A percentile compares a stretch with the other conserved stretches of the same genome.
phyloP scores from a whole-genome alignment of 2,113 vertebrate genomes.

The Nerophis ophidion region DNA sequence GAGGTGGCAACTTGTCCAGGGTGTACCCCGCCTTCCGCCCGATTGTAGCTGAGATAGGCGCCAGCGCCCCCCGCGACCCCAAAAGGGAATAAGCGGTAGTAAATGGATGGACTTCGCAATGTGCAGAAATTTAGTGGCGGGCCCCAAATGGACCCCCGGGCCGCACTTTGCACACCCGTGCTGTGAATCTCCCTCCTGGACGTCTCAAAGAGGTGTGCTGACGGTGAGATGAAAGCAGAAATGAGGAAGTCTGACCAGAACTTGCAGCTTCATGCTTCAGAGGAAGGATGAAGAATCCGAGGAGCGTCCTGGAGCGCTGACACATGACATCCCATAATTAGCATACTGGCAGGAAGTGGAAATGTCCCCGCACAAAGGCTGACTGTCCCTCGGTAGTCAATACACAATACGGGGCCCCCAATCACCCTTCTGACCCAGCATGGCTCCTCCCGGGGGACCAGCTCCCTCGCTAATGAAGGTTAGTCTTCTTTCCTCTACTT shows the following conservation, averaged over 20 bases:
- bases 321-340: slow-evolving; percentile 58
- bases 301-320: slow-evolving; percentile 23
- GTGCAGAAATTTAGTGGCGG: no score
- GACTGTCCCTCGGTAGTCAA: slow-evolving; percentile 54
- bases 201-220: neutral
- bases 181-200: neutral
- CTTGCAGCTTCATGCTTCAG: no score
- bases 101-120: no score
- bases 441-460: slow-evolving; percentile 38
- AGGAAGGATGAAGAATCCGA: slow-evolving; percentile 9
- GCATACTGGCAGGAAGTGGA: slow-evolving; percentile 60
- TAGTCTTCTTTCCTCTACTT: no score
- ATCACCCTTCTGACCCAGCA: slow-evolving; percentile 50
- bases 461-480: slow-evolving; percentile 50
- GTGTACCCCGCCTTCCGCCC: no score
- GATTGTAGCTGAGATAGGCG: no score
- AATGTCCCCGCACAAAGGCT: slow-evolving; percentile 57
- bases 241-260: neutral
- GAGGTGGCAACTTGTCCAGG: no score
- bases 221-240: neutral
- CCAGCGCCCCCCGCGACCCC: no score
- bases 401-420: slow-evolving; percentile 57
- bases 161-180: neutral
- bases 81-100: no score
- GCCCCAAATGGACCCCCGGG: no score